Conservation (phyloP, 2,113 vertebrate genomes). For the Carettochelys insculpta region DNA sequence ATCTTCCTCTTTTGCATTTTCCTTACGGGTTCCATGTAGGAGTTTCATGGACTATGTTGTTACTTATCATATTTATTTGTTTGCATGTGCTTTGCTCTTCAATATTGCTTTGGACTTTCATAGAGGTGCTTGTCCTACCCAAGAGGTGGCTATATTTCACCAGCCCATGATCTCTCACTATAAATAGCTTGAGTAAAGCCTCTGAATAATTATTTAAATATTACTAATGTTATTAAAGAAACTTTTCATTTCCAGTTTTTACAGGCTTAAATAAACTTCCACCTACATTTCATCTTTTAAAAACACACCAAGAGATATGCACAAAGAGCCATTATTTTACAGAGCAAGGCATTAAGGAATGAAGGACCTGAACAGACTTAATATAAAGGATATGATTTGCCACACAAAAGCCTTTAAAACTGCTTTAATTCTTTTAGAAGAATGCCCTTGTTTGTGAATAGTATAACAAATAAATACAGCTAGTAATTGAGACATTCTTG, state of each 20-base stretch:
- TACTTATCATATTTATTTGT: background rate
- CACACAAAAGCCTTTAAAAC: background rate
- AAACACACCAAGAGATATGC: background rate
- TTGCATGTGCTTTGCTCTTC: background rate
- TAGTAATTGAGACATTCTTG: background rate
- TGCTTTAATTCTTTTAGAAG: background rate
- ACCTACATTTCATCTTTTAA: background rate
- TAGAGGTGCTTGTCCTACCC: background rate
- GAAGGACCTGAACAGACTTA: background rate
- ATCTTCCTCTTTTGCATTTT: too few species aligned
- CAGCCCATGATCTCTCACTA: background rate
- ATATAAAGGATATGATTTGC: background rate
- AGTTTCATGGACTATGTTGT: too few species aligned
- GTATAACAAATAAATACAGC: background rate
- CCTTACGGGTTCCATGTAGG: too few species aligned
- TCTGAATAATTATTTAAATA: background rate
- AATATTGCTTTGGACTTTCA: background rate
- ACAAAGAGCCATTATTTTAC: background rate
- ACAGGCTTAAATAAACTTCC: background rate
- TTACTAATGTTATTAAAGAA: background rate
- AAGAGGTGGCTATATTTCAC: background rate
- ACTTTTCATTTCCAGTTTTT: background rate
- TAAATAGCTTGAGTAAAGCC: background rate
- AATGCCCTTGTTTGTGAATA: background rate
- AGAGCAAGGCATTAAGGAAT: background rate